Base-by-base conservation (phyloP, 2,113 vertebrate species). In the Tragelaphus strepsiceros region DNA sequence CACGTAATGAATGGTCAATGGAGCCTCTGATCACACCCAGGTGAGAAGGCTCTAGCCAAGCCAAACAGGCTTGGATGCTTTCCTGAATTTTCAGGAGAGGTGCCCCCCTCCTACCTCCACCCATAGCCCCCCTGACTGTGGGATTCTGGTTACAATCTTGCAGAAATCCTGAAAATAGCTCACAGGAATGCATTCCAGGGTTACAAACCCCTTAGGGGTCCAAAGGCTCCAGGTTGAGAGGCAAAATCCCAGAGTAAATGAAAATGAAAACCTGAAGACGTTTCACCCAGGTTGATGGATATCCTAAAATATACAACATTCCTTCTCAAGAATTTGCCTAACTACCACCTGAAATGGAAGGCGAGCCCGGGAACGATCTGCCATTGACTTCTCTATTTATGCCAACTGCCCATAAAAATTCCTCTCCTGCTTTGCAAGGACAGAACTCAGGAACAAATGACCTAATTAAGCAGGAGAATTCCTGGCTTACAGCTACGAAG, bases 401-500 rank as follows among this genome's bases (percentile, higher is more conserved):
- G 56, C 85, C 90, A 97, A 95, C n/a, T 39, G 71, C 93, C 61
- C 94, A 89, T 88, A 88, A 97, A 96, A 94, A 89, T 24, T 62
- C 61, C 53, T 84, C 88, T 96, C 54, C 90, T 87, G 83, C 80
- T 97, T 51, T 67, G 67, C 82, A 93, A 88, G 61, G 58, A 59
- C 96, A 95, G 71, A 97, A 78, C 81, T 78, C 56, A 56, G 91
- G 89, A 92, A 94, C 78, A 96, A 98, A 91, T 49, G 86, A 84
- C 86, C 89, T 97, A 89, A 97, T 97, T 95, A 97, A 93, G 87
- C 53, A 87, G 91, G 91, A 89, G 91, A 54, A 61, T 94, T 95
- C 91, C 91, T 64, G 89, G 83, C 58, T 62, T 46, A 83, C 13
- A 19, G n/a, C 39, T 49, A 21, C 0, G 78, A 35, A 53, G 51